Evolutionary conservation across 2,888 invertebrate genomes (phyloP).

Genomic region (Eupithecia exiguata): DNA sequence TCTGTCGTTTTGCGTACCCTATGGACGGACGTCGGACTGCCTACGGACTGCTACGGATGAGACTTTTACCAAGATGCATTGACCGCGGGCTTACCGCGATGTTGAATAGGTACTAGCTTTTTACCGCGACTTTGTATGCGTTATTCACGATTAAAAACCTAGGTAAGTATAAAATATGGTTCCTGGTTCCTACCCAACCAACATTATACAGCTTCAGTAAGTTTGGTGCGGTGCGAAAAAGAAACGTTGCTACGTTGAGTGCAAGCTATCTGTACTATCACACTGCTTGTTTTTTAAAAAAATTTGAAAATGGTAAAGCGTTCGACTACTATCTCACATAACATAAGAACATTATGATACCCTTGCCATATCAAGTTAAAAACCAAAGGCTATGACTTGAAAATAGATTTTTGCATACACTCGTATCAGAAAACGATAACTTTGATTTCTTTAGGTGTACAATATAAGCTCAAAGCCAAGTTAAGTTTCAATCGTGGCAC

Average conservation of each 20-base stretch:
- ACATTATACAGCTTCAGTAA: neutral
- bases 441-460: too few relatives aligned
- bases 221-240: neutral
- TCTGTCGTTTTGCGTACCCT: constrained; percentile 40
- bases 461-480: too few relatives aligned
- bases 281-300: neutral
- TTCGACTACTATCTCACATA: neutral
- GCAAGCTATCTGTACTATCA: neutral
- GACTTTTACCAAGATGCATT: constrained; percentile 60
- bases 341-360: too few relatives aligned
- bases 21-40: neutral
- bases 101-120: constrained; percentile 15
- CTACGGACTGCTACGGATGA: constrained; percentile 36
- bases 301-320: neutral
- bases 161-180: neutral
- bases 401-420: too few relatives aligned
- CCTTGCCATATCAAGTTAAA: too few relatives aligned
- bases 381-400: too few relatives aligned
- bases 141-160: neutral
- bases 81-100: constrained; percentile 52
- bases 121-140: neutral
- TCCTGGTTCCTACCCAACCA: neutral
- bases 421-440: too few relatives aligned
- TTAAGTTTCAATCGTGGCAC: too few relatives aligned
- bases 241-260: neutral